Conservation (phyloP, 2,113 vertebrate genomes). For the Catagonus wagneri region DNA sequence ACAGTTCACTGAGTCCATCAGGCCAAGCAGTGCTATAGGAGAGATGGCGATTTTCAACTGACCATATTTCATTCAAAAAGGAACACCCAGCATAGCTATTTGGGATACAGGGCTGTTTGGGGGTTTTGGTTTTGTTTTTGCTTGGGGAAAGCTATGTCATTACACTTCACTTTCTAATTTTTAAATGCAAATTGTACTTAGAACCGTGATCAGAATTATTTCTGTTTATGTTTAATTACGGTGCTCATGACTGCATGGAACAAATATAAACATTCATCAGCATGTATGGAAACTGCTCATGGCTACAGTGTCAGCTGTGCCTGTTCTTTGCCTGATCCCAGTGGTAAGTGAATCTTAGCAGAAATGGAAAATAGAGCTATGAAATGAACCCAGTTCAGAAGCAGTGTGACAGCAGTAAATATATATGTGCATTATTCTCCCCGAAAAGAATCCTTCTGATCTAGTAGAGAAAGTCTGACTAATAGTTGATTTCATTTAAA, state of each 20-base stretch:
- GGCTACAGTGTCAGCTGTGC: not conserved
- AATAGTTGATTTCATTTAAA: not conserved
- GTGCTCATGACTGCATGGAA: conserved; percentile 33
- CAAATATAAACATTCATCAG: conserved; percentile 66
- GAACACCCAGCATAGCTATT: conserved; percentile 37
- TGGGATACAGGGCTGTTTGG: conserved; percentile 47
- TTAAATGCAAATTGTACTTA: conserved; percentile 69
- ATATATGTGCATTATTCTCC: not conserved
- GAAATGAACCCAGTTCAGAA: not conserved
- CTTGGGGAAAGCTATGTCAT: conserved; percentile 74
- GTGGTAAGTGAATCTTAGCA: not conserved
- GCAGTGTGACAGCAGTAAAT: not conserved
- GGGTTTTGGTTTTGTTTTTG: conserved; percentile 44
- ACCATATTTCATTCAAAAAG: conserved; percentile 76
- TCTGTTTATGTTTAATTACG: conserved; percentile 70
- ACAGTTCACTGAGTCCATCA: conserved; percentile 75
- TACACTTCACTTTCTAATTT: conserved; percentile 81
- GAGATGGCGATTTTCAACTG: conserved; percentile 82
- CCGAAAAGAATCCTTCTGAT: not conserved
- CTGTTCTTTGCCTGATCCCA: conserved; percentile 30
- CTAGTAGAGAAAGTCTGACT: not conserved
- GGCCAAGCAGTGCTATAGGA: conserved; percentile 77
- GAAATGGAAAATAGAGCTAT: not conserved
- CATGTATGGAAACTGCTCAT: not conserved
- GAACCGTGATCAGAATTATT: conserved; percentile 66